Conservation (phyloP, 2,888 invertebrate species). For the Resseliella maxima region DNA sequence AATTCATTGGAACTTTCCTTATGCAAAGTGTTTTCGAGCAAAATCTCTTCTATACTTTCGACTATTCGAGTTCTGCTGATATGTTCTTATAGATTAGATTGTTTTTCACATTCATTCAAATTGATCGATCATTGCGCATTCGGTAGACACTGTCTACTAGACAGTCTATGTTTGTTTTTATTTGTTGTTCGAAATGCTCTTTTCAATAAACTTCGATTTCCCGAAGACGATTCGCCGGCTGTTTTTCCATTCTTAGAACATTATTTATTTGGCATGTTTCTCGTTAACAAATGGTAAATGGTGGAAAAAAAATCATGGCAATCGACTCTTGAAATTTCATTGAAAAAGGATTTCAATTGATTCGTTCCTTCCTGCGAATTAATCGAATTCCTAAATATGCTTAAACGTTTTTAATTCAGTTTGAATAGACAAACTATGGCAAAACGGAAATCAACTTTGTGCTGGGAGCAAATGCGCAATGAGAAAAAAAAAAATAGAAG, state of each 20-base stretch:
- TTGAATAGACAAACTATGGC: slow-evolving; percentile 2
- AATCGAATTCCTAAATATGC: slow-evolving; percentile 39
- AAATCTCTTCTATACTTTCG: no score
- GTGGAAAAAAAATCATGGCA: background rate
- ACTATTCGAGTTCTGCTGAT: no score
- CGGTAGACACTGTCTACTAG: no score
- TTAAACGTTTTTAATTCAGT: slow-evolving; percentile 29
- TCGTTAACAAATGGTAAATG: background rate
- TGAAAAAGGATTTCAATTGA: background rate
- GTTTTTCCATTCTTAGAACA: no score
- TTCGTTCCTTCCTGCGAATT: slow-evolving; percentile 3
- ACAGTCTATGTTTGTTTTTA: background rate
- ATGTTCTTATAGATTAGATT: no score
- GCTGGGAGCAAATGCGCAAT: background rate
- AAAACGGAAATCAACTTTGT: slow-evolving; percentile 27
- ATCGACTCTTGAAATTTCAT: background rate
- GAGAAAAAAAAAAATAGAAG: background rate
- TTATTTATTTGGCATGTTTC: background rate
- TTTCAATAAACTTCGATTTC: background rate
- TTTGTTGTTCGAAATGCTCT: background rate
- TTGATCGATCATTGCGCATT: background rate
- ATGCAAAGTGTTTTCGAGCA: no score
- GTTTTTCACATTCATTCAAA: background rate
- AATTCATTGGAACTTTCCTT: no score
- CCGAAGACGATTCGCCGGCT: no score